Evolutionary conservation across 35 echinoderm and acorn worm genomes (phyloP).

Genomic region (Lytechinus pictus): DNA sequence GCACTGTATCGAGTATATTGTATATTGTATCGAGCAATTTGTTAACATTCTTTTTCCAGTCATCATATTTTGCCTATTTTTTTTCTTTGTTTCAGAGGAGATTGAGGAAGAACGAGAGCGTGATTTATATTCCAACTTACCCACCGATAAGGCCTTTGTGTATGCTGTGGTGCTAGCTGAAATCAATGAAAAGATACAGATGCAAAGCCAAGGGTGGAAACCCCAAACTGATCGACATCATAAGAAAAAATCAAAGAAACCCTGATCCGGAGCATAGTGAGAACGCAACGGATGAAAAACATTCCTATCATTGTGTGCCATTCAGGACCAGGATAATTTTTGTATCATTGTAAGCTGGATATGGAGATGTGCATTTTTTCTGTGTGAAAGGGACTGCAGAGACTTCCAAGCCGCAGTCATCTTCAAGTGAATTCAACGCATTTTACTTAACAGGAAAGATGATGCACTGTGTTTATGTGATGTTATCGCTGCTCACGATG

Average conservation of each 20-base stretch:
- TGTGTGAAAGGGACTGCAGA: neutral
- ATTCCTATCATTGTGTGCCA: neutral
- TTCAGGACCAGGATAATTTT: neutral
- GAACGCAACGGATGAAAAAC: neutral
- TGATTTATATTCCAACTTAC: conserved; percentile 72
- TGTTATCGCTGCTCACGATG: too few species aligned
- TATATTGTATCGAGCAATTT: too few species aligned
- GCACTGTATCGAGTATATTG: too few species aligned
- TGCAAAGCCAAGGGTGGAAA: conserved; percentile 47
- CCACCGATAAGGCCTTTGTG: conserved; percentile 70
- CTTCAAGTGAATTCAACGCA: neutral
- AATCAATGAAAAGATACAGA: conserved; percentile 81
- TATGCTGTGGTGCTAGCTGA: conserved; percentile 72
- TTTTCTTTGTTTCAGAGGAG: conserved; percentile 1
- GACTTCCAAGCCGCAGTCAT: neutral
- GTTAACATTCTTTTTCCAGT: too few species aligned
- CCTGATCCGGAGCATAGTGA: neutral
- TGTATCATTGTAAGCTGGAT: too few species aligned
- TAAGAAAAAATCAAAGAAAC: neutral
- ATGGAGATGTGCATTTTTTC: neutral
- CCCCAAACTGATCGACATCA: neutral
- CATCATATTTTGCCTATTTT: neutral
- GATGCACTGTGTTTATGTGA: too few species aligned
- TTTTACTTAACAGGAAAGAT: too few species aligned
- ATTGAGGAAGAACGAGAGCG: conserved; percentile 69